Percentiles rank a stretch among this genome's conserved stretches.
Conservation (phyloP, 2,113 vertebrate genomes). For the Pteronura brasiliensis region DNA sequence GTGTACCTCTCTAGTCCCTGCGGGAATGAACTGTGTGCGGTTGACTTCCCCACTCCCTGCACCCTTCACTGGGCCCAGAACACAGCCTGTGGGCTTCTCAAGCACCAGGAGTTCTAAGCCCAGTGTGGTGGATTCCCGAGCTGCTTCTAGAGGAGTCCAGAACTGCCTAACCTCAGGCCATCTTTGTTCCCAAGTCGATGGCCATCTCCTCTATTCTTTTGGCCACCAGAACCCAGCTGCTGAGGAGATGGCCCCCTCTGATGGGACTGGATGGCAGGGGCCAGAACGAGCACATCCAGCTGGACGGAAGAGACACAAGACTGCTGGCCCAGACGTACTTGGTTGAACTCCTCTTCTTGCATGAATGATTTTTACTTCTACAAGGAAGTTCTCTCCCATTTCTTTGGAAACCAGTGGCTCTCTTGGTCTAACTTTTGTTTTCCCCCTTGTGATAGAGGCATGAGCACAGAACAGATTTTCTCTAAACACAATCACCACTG, state of each 20-base stretch:
- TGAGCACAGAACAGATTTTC: neutral
- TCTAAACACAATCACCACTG: neutral
- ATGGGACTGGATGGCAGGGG: neutral
- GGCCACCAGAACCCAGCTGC: neutral
- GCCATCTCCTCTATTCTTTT: neutral
- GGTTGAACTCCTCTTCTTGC: neutral
- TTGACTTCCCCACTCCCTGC: no score
- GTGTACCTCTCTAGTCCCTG: neutral
- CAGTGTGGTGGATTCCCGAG: neutral
- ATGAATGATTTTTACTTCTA: neutral
- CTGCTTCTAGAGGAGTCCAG: neutral
- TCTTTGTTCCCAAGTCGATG: neutral
- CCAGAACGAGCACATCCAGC: no score
- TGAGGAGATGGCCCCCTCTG: neutral
- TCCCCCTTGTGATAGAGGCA: neutral
- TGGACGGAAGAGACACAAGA: accelerated
- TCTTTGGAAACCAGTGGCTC: neutral
- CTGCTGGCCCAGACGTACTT: neutral
- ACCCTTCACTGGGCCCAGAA: neutral
- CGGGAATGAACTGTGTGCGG: no score
- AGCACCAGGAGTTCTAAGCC: neutral
- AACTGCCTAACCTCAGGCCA: neutral
- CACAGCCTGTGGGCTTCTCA: neutral
- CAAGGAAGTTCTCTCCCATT: neutral
- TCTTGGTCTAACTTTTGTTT: neutral